Evolutionary conservation across 2,888 invertebrate species (phyloP).

Genomic region (Ophonus ardosiacus): DNA sequence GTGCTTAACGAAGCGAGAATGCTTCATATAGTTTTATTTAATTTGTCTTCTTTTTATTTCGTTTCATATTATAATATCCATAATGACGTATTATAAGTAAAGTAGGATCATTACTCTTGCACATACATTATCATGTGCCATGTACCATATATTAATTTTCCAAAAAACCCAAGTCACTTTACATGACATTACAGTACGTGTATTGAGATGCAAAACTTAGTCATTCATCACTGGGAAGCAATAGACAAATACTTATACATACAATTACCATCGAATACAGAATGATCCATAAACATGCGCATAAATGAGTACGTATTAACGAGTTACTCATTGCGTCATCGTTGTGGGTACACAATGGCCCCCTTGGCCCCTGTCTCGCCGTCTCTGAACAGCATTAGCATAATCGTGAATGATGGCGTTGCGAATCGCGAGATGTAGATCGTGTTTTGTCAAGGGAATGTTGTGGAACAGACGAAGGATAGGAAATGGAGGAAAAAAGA

Average conservation of each 20-base stretch:
- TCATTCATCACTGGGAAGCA: background rate
- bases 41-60: too few species aligned
- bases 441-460: background rate
- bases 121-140: background rate
- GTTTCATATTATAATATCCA: background rate
- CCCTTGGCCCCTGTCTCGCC: constrained; percentile 63
- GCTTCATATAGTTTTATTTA: too few species aligned
- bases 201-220: background rate
- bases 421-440: constrained; percentile 30
- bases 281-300: constrained; percentile 35
- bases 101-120: background rate
- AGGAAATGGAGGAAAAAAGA: background rate
- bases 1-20: too few species aligned
- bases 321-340: constrained; percentile 20
- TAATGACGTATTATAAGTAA: background rate
- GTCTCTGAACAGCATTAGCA: constrained; percentile 68
- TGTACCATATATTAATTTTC: background rate
- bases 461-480: background rate
- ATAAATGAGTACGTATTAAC: constrained; percentile 36
- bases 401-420: constrained; percentile 71
- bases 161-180: background rate
- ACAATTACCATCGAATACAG: constrained; percentile 37
- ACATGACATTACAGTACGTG: background rate
- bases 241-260: constrained; percentile 37
- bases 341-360: constrained; percentile 66